phyloP scores from a whole-genome alignment of 2,113 vertebrate genomes.

The Notothenia rossii region DNA sequence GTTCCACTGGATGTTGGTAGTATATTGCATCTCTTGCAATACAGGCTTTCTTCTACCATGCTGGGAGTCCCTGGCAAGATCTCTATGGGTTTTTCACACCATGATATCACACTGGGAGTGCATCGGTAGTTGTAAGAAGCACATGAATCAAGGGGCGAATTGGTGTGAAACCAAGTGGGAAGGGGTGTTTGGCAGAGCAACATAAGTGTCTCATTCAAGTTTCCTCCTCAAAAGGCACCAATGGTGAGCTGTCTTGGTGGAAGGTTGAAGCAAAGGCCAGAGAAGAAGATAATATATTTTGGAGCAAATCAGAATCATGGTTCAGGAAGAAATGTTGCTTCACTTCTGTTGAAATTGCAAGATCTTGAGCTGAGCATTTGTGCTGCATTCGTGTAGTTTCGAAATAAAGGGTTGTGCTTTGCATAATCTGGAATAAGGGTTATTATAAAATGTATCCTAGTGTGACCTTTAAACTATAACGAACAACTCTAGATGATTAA shows the following conservation, averaged over 20 bases:
- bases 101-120: not conserved
- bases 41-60: not conserved
- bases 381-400: too few relatives aligned
- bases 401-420: too few relatives aligned
- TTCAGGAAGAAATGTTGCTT: too few relatives aligned
- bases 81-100: not conserved
- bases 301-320: too few relatives aligned
- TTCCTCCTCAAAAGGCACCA: not conserved
- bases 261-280: too few relatives aligned
- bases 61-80: not conserved
- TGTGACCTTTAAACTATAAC: too few relatives aligned
- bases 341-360: too few relatives aligned
- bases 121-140: not conserved
- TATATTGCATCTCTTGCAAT: not conserved
- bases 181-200: not conserved
- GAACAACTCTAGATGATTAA: too few relatives aligned
- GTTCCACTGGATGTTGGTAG: not conserved
- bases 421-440: too few relatives aligned
- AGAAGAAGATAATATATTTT: too few relatives aligned
- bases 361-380: too few relatives aligned
- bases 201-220: not conserved
- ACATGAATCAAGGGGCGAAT: conserved; percentile 6
- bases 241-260: not conserved
- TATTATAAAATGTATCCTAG: too few relatives aligned
- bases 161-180: conserved; percentile 14